phyloP scores from a whole-genome alignment of 2,888 invertebrate species.

The Tinea pellionella region DNA sequence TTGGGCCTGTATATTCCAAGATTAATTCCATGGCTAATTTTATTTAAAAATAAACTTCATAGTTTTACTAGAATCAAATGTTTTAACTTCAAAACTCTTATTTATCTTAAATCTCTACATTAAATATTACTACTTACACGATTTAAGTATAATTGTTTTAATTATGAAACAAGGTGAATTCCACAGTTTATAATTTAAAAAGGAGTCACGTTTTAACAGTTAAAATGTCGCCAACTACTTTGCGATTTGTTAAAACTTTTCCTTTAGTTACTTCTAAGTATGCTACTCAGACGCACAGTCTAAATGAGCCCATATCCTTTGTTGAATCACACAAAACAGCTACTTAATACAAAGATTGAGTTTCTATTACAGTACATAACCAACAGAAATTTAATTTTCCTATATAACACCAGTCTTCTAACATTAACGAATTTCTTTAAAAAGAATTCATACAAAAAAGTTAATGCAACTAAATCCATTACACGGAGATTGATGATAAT shows the following conservation, averaged over 20 bases:
- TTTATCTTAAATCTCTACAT: too few relatives aligned
- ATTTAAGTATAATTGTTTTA: background rate
- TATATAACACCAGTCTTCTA: background rate
- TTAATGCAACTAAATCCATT: background rate
- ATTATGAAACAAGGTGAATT: background rate
- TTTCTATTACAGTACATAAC: background rate
- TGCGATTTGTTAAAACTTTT: conserved; percentile 5
- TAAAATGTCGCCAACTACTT: conserved; percentile 5
- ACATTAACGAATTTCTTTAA: background rate
- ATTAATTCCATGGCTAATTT: too few relatives aligned
- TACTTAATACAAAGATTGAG: background rate
- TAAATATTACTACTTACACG: too few relatives aligned
- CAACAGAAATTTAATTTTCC: too few relatives aligned
- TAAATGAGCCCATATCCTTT: conserved; percentile 1
- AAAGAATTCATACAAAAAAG: background rate
- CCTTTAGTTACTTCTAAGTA: background rate
- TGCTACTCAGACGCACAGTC: background rate
- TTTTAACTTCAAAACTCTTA: too few relatives aligned
- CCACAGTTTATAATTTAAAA: background rate
- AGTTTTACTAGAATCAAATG: too few relatives aligned
- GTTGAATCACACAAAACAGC: background rate
- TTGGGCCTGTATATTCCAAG: too few relatives aligned
- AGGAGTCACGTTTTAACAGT: background rate
- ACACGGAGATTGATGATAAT: conserved; percentile 5
- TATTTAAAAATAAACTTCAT: too few relatives aligned